These are phyloP conservation scores for Allacma fusca DNA, from an alignment of 2,888 invertebrate species.

Conservation along the genomic window DNA sequence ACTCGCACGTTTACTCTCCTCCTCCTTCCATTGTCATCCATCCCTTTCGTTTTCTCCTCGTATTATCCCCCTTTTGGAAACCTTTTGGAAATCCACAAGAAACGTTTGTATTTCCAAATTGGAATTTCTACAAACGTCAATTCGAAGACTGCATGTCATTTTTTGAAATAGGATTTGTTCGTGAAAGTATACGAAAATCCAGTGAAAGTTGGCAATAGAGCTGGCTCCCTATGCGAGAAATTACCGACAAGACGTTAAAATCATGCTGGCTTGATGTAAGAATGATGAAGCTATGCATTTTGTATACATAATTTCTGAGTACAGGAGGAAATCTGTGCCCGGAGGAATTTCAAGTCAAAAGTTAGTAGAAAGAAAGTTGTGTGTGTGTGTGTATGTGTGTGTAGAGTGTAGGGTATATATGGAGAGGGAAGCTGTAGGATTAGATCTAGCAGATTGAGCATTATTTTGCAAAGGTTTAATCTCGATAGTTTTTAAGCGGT, in stretches of 20 bases:
- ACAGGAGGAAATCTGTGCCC: no score
- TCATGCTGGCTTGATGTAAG: not conserved
- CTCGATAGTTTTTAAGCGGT: not conserved
- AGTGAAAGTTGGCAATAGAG: no score
- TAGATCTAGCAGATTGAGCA: not conserved
- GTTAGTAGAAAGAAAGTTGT: not conserved
- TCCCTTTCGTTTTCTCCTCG: slow-evolving; percentile 1
- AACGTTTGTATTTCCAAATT: no score
- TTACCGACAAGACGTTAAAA: no score
- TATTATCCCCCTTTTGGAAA: not conserved
- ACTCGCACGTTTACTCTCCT: slow-evolving; percentile 21
- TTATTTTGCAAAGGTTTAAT: not conserved
- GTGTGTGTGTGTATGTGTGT: not conserved
- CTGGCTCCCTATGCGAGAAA: no score
- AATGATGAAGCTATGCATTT: not conserved
- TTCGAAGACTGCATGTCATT: no score
- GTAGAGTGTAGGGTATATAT: not conserved
- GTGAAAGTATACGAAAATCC: no score
- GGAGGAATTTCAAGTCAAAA: not conserved
- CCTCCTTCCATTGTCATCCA: not conserved
- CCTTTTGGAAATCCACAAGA: no score
- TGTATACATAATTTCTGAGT: not conserved
- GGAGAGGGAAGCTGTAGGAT: not conserved
- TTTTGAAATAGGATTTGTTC: no score
- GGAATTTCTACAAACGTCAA: no score